phyloP scores from a whole-genome alignment of 2,888 invertebrate species.

The Eurytoma adleriae region DNA sequence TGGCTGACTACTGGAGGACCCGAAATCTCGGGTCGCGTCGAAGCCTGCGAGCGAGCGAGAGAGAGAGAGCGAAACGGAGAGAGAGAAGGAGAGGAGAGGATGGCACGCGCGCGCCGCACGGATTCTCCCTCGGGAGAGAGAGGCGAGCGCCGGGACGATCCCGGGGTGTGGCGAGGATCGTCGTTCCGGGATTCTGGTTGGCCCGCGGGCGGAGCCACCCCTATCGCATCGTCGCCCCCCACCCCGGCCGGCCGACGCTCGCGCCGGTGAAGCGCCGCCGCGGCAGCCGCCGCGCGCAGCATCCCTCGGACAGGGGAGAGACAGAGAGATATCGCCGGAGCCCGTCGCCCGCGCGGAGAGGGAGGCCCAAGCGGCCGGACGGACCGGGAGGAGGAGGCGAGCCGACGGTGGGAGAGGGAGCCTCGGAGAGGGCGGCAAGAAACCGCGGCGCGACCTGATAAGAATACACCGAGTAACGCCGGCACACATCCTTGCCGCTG shows the following conservation, averaged over 20 bases:
- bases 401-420: neutral
- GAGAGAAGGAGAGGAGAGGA: conserved; percentile 68
- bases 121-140: conserved; percentile 61
- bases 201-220: conserved; percentile 76
- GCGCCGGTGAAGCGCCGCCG: conserved; percentile 46
- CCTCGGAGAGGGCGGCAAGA: conserved; percentile 8
- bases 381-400: neutral
- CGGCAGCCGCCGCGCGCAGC: conserved; percentile 53
- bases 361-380: neutral
- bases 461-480: too few relatives aligned
- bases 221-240: conserved; percentile 67
- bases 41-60: conserved; percentile 60
- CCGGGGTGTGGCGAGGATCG: conserved; percentile 74
- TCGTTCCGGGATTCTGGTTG: conserved; percentile 73
- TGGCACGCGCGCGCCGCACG: conserved; percentile 65
- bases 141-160: conserved; percentile 64
- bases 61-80: conserved; percentile 54
- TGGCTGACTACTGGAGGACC: conserved; percentile 72
- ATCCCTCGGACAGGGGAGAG: conserved; percentile 49
- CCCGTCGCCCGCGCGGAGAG: conserved; percentile 1
- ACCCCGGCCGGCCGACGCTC: conserved; percentile 35
- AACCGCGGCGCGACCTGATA: too few relatives aligned
- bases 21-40: conserved; percentile 66
- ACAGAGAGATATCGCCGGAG: conserved; percentile 19
- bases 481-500: too few relatives aligned